Evolutionary conservation across 2,888 invertebrate genomes (phyloP), one percentile per base, ranked within the genome.

Genomic region (Limenitis camilla): DNA sequence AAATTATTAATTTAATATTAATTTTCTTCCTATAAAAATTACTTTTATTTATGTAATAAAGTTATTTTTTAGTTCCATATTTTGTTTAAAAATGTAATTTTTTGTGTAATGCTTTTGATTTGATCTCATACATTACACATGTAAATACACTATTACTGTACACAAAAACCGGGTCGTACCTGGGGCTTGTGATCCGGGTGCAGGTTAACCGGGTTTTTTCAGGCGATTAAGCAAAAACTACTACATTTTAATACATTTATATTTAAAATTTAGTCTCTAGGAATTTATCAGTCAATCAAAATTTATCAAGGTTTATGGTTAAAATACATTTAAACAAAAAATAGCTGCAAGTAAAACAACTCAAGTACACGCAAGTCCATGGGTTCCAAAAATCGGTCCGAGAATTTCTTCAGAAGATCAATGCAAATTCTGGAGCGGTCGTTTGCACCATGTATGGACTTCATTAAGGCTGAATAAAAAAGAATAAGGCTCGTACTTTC

Each of bases 341-440:
- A 36, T 36, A 36, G 1, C 35, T 10, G 6, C 35, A 10, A 10
- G n/a, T 11, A 45, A 35, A 35, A 45, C 32, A 32, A 27, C 9
- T 29, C 11, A 29, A 9, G 36, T 36, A 30, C 28, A 38, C 44
- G n/a, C 29, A 49, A 50, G 19, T 43, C 41, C 43, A 32, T n/a
- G 40, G 43, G 36, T 43, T 32, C 40, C 43, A 45, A 53, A 48
- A 51, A 51, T 53, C 36, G 40, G 29, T 30, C 9, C 27, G 44
- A 49, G 48, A 53, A 52, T 55, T 44, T 50, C 53, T 31, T 45
- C 39, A 45, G 64, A 66, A 63, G 67, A 74, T 78, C 76, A 74
- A 80, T 81, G 78, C 73, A 81, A 73, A 81, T 80, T 78, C 81
- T 78, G 81, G 76, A 80, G 72, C 76, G 74, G 65, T 66, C 69